Percentiles rank a stretch among this genome's conserved stretches.
These are phyloP conservation scores for Cataglyphis livida DNA, from an alignment of 2,888 invertebrate species.

Conservation along the genomic window DNA sequence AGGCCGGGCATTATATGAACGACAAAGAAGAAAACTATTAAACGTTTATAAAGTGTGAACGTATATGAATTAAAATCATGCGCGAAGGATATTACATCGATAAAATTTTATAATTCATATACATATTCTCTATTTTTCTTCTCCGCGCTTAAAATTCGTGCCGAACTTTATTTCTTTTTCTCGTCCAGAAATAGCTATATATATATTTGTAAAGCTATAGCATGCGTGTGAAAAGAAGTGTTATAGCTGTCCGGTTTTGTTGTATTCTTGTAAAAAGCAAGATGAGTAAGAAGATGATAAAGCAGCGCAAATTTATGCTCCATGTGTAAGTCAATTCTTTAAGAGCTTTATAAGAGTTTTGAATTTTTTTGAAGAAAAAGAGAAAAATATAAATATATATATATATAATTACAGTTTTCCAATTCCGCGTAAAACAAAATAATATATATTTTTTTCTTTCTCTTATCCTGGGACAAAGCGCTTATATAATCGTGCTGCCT, in stretches of 20 bases:
- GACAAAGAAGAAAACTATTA: constrained; percentile 48
- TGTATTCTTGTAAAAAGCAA: constrained; percentile 46
- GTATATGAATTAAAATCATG: constrained; percentile 60
- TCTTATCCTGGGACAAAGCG: constrained; percentile 52
- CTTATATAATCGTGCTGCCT: constrained; percentile 57
- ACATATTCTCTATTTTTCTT: constrained; percentile 52
- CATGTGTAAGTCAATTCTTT: constrained; percentile 34
- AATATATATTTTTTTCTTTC: constrained; percentile 37
- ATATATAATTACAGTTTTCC: constrained; percentile 28
- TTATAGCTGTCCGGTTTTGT: constrained; percentile 47
- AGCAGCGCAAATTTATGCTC: constrained; percentile 36
- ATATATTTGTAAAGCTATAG: constrained; percentile 50
- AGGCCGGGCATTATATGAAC: constrained; percentile 76
- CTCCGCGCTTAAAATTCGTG: constrained; percentile 42
- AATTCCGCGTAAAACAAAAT: constrained; percentile 36
- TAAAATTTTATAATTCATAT: constrained; percentile 53
- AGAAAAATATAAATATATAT: constrained; percentile 30
- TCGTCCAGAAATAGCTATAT: constrained; percentile 12
- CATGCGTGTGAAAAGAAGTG: constrained; percentile 38
- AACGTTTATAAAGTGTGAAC: constrained; percentile 52
- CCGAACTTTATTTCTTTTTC: constrained; percentile 33
- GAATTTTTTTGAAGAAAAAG: constrained; percentile 28
- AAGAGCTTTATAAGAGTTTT: constrained; percentile 42
- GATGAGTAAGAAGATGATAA: constrained; percentile 28
- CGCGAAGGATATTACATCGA: constrained; percentile 51